Conservation (phyloP, 92 coral and sea anemone genomes). For the Zoanthus sansibaricus region DNA sequence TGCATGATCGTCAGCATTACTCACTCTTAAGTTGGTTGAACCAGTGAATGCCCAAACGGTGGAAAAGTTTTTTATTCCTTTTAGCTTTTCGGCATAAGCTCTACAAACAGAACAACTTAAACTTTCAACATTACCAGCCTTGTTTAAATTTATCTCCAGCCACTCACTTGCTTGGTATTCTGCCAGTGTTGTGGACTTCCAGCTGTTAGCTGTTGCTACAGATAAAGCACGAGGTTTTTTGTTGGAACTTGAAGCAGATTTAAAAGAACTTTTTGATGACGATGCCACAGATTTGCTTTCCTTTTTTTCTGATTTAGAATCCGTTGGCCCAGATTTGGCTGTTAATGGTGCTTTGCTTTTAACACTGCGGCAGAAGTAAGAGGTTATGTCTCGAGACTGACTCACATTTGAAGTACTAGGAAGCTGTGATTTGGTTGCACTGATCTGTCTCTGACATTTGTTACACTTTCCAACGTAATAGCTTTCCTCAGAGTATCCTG, state of each 20-base stretch:
- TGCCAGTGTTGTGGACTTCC: constrained; percentile 68
- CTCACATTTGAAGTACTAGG: too few species aligned
- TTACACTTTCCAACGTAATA: constrained; percentile 69
- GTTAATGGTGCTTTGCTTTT: too few species aligned
- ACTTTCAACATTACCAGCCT: constrained; percentile 57
- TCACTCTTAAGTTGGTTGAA: constrained; percentile 71
- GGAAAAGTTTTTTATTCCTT: constrained; percentile 76
- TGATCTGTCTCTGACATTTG: constrained; percentile 55
- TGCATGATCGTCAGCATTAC: constrained; percentile 75
- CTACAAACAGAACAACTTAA: constrained; percentile 79
- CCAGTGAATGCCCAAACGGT: constrained; percentile 79
- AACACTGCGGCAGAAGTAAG: too few species aligned
- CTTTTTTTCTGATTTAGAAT: constrained; percentile 21
- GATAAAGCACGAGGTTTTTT: constrained; percentile 61
- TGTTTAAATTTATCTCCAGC: constrained; percentile 65
- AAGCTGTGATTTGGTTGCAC: constrained; percentile 49
- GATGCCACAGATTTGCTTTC: background rate
- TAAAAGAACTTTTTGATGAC: constrained; percentile 1
- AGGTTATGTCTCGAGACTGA: too few species aligned
- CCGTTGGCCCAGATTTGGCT: too few species aligned
- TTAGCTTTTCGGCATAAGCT: constrained; percentile 61
- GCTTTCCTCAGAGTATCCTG: constrained; percentile 65
- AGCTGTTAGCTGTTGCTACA: constrained; percentile 62
- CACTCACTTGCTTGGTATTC: constrained; percentile 66
- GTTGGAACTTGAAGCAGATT: constrained; percentile 1